These are phyloP conservation scores for Phrynocephalus versicolor DNA, from an alignment of 2,113 vertebrate species.

Conservation along the genomic window DNA sequence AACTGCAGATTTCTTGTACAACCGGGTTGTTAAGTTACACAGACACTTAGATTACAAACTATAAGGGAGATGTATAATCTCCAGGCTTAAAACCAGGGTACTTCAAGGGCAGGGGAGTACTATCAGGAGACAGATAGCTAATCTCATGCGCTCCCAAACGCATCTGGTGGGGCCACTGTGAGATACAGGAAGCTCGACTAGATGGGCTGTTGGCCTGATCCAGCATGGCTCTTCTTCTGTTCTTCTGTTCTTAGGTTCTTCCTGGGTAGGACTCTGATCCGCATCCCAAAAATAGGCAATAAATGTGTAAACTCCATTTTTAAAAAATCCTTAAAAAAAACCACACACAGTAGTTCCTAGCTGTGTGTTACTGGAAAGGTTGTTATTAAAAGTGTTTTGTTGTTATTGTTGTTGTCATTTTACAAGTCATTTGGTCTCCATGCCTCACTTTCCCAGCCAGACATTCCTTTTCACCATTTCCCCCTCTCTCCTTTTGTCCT, in stretches of 20 bases:
- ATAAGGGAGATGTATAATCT: too few species aligned
- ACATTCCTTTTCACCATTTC: neutral
- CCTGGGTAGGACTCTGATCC: neutral
- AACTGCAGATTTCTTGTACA: neutral
- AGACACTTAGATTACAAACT: too few species aligned
- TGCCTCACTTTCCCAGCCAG: slow-evolving; percentile 9
- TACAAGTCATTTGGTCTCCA: neutral
- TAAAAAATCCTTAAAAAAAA: too few species aligned
- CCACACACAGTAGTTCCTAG: neutral
- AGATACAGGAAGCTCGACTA: too few species aligned
- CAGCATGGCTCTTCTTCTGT: too few species aligned
- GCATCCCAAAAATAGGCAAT: neutral
- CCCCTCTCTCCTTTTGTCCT: slow-evolving; percentile 17
- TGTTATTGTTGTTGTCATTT: slow-evolving; percentile 13
- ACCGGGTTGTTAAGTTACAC: too few species aligned
- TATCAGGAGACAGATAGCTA: too few species aligned
- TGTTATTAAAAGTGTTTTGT: too few species aligned
- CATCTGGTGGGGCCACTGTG: too few species aligned
- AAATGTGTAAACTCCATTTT: neutral
- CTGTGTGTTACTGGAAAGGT: neutral
- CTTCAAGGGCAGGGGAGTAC: too few species aligned
- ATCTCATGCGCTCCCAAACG: too few species aligned
- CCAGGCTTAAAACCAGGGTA: too few species aligned
- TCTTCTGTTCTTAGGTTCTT: neutral
- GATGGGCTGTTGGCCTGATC: neutral